Evolutionary conservation across 2,797 vertebrate genomes (phyloP).

Genomic region (Alectoris magna): DNA sequence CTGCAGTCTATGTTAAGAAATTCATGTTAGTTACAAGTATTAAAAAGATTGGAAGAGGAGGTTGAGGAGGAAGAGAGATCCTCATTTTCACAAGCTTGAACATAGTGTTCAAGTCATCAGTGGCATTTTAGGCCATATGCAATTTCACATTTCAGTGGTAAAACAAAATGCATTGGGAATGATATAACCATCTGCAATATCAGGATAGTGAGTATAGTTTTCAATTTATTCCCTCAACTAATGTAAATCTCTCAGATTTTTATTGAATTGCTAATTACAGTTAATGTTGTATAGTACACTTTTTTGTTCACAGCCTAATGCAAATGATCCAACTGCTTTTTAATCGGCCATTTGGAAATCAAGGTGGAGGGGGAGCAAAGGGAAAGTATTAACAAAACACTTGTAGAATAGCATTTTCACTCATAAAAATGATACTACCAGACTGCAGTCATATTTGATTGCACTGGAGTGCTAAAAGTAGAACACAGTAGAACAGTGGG

Average conservation of each 20-base stretch:
- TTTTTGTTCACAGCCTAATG: neutral
- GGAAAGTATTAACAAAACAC: neutral
- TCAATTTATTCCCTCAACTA: neutral
- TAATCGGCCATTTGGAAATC: neutral
- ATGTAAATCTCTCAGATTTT: neutral
- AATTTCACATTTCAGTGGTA: neutral
- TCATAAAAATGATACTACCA: neutral
- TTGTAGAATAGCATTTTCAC: neutral
- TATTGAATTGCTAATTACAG: constrained; percentile 19
- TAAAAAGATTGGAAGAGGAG: neutral
- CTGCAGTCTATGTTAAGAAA: neutral
- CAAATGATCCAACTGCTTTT: neutral
- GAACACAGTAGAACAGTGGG: neutral
- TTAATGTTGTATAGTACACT: neutral
- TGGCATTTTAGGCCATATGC: neutral
- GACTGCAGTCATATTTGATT: neutral
- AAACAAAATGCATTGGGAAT: neutral
- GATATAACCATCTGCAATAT: neutral
- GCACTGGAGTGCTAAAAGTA: neutral
- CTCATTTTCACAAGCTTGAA: neutral
- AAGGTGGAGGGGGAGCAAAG: neutral
- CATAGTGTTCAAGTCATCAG: neutral
- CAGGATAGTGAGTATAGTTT: neutral
- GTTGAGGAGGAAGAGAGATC: neutral
- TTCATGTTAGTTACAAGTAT: neutral